A percentile compares a stretch with the other conserved stretches of the same genome.
Evolutionary conservation across 2,797 vertebrate species (phyloP).

Genomic region (Melopsittacus undulatus): DNA sequence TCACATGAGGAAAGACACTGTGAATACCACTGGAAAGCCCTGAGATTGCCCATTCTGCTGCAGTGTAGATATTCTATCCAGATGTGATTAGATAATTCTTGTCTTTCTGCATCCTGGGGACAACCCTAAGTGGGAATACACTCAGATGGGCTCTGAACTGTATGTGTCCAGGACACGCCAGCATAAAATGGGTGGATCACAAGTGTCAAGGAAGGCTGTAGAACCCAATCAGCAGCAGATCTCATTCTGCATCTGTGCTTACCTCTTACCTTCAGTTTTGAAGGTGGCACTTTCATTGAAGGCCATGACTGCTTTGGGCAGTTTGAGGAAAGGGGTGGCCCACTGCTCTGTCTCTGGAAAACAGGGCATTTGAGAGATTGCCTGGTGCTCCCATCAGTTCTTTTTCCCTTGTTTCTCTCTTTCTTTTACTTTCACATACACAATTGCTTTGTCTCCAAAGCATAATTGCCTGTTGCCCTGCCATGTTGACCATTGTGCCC

Average conservation of each 20-base stretch:
- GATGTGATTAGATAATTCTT: not conserved
- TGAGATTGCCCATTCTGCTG: not conserved
- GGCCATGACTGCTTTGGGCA: not conserved
- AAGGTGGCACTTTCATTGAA: not conserved
- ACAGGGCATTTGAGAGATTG: not conserved
- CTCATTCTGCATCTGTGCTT: not conserved
- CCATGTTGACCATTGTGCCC: not conserved
- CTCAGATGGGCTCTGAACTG: not conserved
- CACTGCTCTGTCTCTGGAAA: not conserved
- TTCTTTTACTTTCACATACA: not conserved
- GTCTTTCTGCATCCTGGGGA: not conserved
- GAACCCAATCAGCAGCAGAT: not conserved
- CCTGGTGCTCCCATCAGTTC: not conserved
- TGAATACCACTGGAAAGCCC: slow-evolving; percentile 26
- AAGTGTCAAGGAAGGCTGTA: not conserved
- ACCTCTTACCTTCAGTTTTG: not conserved
- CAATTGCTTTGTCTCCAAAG: not conserved
- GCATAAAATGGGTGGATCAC: not conserved
- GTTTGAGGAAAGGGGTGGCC: not conserved
- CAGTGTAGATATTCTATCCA: not conserved
- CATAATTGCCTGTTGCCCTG: not conserved
- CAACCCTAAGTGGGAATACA: not conserved
- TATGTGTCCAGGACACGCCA: not conserved
- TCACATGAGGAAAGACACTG: not conserved
- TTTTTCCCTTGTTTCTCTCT: not conserved